Percentiles rank a stretch among this genome's conserved stretches.
phyloP scores from a whole-genome alignment of 2,113 vertebrate genomes.

The Aspiorhynchus laticeps region DNA sequence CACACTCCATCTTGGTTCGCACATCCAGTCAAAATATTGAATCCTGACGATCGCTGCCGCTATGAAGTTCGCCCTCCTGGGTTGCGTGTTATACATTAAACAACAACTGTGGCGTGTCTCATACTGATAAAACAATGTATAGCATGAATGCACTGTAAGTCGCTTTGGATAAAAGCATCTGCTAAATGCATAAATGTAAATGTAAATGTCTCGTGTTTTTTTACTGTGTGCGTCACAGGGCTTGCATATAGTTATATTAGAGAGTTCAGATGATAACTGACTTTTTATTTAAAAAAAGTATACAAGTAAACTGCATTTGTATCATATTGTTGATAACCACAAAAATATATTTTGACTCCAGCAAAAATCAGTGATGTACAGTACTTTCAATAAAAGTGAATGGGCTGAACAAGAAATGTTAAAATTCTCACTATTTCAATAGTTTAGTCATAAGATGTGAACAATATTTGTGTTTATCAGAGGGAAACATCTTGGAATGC shows the following conservation, averaged over 20 bases:
- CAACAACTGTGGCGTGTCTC: background rate
- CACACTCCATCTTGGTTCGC: constrained; percentile 25
- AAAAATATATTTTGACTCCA: background rate
- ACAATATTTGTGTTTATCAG: background rate
- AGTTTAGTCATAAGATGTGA: background rate
- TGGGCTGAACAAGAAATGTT: background rate
- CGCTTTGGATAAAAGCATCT: too few relatives aligned
- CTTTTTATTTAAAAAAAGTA: background rate
- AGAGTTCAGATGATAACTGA: background rate
- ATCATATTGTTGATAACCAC: background rate
- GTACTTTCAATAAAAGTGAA: background rate
- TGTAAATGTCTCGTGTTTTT: too few relatives aligned
- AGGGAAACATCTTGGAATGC: background rate
- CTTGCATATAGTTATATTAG: background rate
- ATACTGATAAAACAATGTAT: too few relatives aligned
- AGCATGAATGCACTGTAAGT: too few relatives aligned
- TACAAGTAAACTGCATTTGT: background rate
- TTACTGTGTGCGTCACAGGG: background rate
- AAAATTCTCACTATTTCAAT: background rate
- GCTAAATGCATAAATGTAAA: too few relatives aligned
- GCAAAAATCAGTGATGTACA: background rate
- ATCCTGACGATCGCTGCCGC: background rate
- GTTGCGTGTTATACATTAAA: background rate
- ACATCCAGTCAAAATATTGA: constrained; percentile 13
- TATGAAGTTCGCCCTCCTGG: background rate